Base-by-base conservation (phyloP, 2,888 invertebrate genomes). In the Dorcus hopei region DNA sequence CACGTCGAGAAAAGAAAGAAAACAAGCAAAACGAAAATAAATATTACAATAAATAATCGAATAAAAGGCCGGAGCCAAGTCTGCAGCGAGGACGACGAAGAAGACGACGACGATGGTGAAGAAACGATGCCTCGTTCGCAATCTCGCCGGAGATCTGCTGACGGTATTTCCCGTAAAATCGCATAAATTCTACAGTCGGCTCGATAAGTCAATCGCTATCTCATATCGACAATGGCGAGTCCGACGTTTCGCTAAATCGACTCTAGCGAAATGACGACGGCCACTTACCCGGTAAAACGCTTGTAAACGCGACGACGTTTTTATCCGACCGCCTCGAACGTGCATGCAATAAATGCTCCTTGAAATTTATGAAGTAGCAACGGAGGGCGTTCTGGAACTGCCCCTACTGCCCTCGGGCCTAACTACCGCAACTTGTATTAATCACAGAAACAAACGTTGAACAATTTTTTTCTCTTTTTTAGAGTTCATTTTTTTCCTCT, bases 161-260 rank as follows among this genome's bases (percentile, higher is more conserved):
- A 71, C 68, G 68, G 64, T 67, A 68, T 70, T 70, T 73, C 69
- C 68, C 64, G 63, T 63, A 65, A 62, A 67, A 65, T 65, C 66
- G 68, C 67, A 70, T 73, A 72, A 72, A 72, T 72, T 65, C 63
- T 50, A 53, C 52, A 49, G 56, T 63, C 59, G 55, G 64, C 61
- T 68, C 71, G 67, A 69, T 72, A 72, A 71, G 71, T 73, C 71
- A 72, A 72, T 68, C 68, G 70, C 71, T 72, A 72, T 72, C 52
- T 52, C 42, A 43, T 62, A 69, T 70, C 68, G 66, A 68, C 64
- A 63, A 58, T 54, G 54, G 49, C 58, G 54, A 57, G 58, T 60
- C 52, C 58, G 61, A 57, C 60, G 61, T 57, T 50, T 56, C 59
- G 54, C 54, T 58, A 9, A 33, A 41, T 51, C 50, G 54, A 49